Evolutionary conservation across 2,888 invertebrate species (phyloP), one percentile per base, ranked within the genome.

Genomic region (Drosophila prolongata): DNA sequence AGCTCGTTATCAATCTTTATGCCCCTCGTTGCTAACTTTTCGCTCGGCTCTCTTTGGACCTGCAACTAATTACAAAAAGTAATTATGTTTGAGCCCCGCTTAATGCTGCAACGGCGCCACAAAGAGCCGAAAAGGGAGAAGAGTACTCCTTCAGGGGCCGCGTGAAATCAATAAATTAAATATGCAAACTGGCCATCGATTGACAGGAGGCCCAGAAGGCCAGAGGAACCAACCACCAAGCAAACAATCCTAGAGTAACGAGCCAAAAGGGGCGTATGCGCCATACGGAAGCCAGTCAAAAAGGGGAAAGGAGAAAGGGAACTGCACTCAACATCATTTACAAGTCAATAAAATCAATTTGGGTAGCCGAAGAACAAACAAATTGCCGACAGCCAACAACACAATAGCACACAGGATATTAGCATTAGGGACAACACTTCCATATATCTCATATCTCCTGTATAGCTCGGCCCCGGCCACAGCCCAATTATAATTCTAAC

Each of bases 1-100:
- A 90, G 79, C 69, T 79, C 87, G 89, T 87, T 91, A 90, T 90
- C 90, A 90, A 90, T 90, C 90, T 90, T 89, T 75, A 78, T 83
- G 87, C 83, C 73, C 58, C 68, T 65, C 56, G 70, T 52, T 75
- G 60, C 57, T 38, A 52, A 46, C 58, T 55, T 40, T 58, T 40
- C 30, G 50, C 40, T 42, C 42, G 24, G 50, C 60, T 57, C 47
- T 60, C 74, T 47, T 76, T 76, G 87, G 76, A 79, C 64, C 73
- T 75, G 80, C 80, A 83, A 80, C 88, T 91, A 91, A 91, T 90
- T 91, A 90, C 87, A 86, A 90, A 89, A 80, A 77, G 79, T 85
- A 90, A 90, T 90, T 91, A 89, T 89, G 83, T 78, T 82, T 67
- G 76, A 81, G 75, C 79, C 78, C 82, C 82, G 68, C 79, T 68